A percentile compares a stretch with the other conserved stretches of the same genome.
Evolutionary conservation across 2,888 invertebrate genomes (phyloP).

Genomic region (Diaphora mendica): DNA sequence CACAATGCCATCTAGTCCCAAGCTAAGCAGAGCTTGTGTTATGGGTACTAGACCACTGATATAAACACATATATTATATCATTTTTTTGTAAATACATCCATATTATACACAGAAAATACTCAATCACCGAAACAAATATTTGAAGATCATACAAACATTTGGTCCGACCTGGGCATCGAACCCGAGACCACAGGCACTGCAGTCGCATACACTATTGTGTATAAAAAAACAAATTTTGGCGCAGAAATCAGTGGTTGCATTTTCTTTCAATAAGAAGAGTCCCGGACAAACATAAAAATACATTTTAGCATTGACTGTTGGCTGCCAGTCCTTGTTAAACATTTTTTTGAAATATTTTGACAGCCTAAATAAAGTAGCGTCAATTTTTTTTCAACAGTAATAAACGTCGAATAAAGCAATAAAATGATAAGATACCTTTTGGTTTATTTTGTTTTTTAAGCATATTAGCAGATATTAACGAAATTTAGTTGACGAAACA

Average conservation of each 20-base stretch:
- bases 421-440: neutral
- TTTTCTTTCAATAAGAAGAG: conserved; percentile 4
- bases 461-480: neutral
- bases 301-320: neutral
- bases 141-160: too few species aligned
- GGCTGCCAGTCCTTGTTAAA: neutral
- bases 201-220: too few species aligned
- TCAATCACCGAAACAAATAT: too few species aligned
- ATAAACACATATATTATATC: too few species aligned
- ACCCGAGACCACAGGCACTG: too few species aligned
- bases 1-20: too few species aligned
- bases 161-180: too few species aligned
- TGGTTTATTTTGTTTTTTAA: neutral
- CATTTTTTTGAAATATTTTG: conserved; percentile 12
- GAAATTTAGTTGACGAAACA: neutral
- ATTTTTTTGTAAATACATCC: too few species aligned
- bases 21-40: too few species aligned
- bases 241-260: conserved; percentile 8
- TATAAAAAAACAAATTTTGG: too few species aligned
- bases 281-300: conserved; percentile 13
- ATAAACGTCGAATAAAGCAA: neutral
- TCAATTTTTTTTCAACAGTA: neutral
- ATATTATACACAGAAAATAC: too few species aligned
- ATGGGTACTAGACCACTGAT: too few species aligned
- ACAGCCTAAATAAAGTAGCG: conserved; percentile 5